Evolutionary conservation across 2,888 invertebrate genomes (phyloP).

Genomic region (Lathronympha strigana): DNA sequence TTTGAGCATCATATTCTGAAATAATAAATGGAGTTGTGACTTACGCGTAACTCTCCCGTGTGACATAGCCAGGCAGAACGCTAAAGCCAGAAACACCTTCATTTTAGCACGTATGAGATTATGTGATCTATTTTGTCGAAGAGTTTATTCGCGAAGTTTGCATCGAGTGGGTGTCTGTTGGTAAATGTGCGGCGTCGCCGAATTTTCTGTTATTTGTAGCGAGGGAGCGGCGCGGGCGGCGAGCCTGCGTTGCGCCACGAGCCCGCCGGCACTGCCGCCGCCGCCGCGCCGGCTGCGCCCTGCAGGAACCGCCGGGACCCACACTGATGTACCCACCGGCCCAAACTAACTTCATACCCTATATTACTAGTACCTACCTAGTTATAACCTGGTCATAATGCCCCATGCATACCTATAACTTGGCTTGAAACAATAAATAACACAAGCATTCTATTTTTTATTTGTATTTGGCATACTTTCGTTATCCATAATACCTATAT

Average conservation of each 20-base stretch:
- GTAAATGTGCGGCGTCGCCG: constrained; percentile 69
- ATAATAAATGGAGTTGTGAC: constrained; percentile 47
- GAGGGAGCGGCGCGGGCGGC: constrained; percentile 51
- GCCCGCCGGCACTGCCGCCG: constrained; percentile 10
- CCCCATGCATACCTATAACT: too few species aligned
- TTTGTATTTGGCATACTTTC: too few species aligned
- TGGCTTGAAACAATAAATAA: too few species aligned
- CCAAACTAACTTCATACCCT: not conserved
- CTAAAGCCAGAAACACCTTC: constrained; percentile 64
- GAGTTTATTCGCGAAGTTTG: constrained; percentile 44
- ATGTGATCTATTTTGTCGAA: not conserved
- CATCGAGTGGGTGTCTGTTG: constrained; percentile 55
- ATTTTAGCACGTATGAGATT: constrained; percentile 50
- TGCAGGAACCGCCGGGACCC: not conserved
- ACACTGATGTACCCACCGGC: not conserved
- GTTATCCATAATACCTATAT: too few species aligned
- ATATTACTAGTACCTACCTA: not conserved
- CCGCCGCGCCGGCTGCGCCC: constrained; percentile 6
- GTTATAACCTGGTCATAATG: too few species aligned
- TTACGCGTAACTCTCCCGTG: constrained; percentile 73
- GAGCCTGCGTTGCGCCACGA: constrained; percentile 38
- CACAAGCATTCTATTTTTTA: too few species aligned
- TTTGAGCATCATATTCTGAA: not conserved
- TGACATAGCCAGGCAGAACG: constrained; percentile 59
- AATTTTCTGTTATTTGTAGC: constrained; percentile 75